Base-by-base conservation (phyloP, 1,140 invertebrate species). In the Macrotrachela quadricornifera region DNA sequence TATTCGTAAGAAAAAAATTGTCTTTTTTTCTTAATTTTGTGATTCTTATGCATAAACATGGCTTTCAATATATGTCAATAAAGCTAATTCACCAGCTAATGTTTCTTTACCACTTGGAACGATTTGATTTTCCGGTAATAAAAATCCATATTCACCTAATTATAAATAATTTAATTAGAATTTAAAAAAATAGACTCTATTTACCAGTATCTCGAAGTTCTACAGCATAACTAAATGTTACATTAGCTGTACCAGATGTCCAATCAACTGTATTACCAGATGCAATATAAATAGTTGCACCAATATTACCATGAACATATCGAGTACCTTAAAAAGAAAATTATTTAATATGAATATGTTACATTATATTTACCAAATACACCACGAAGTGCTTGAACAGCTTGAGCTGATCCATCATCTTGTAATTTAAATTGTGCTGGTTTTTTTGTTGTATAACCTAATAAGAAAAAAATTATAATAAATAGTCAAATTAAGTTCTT, bases 51-150 rank as follows among this genome's bases (percentile, higher is more conserved):
- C 21, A 8, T 30, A 30, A 8, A 30, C 21, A 30, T 30, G 21
- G 2, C 21, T 8, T 30, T 30, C 21, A 30, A 30, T 30, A 8
- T 30, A 30, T 30, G 2, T 30, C 21, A 30, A 30, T 30, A 30
- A 30, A 30, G 21, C 21, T 30, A 30, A 30, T 30, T 30, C 21
- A 8, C 21, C 21, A 30, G 21, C 73, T 67, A 80, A 83, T 1
- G 81, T 84, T 67, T 87, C 84, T 56, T 69, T 64, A 4, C 77
- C 80, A 52, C 80, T 78, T 16, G 79, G 76, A 38, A 77, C 64
- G 50, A 87, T 81, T 58, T 78, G 75, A 10, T 66, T 61, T 13
- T 62, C 59, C 8, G 75, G 73, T 10, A 76, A 60, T 12, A 75
- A 56, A 59, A 76, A 76, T n/a, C 74, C 74, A 56, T 73, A 66